Evolutionary conservation across 92 coral and sea anemone species (phyloP).

Genomic region (Actinernus sp.): DNA sequence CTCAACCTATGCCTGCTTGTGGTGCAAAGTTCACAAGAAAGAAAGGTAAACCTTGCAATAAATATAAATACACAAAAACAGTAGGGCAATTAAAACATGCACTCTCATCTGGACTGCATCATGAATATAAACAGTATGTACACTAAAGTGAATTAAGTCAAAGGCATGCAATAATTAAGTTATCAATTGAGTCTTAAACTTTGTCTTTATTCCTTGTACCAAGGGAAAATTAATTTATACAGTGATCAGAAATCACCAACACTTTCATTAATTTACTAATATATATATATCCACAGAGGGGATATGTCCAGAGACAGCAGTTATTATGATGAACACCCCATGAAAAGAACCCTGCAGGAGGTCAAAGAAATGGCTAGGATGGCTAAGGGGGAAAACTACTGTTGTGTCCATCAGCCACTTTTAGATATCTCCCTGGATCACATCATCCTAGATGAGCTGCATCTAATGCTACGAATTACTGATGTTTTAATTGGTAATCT

Average conservation of each 20-base stretch:
- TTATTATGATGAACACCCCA: neutral
- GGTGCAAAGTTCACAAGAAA: conserved; percentile 9
- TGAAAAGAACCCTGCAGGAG: conserved; percentile 11
- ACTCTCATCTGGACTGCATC: too few species aligned
- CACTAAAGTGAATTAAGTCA: too few species aligned
- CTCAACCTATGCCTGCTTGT: conserved; percentile 2
- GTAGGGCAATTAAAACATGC: too few species aligned
- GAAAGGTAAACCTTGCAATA: too few species aligned
- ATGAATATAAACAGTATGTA: too few species aligned
- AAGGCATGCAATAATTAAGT: too few species aligned
- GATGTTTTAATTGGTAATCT: conserved; percentile 18
- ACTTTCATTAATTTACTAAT: too few species aligned
- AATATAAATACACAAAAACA: too few species aligned
- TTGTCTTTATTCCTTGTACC: too few species aligned
- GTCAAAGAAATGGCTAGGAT: neutral
- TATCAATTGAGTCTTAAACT: too few species aligned
- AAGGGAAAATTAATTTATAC: too few species aligned
- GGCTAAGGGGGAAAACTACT: conserved; percentile 4
- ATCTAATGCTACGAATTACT: conserved; percentile 12
- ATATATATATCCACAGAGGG: neutral
- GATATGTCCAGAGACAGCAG: conserved; percentile 9
- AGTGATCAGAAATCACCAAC: too few species aligned
- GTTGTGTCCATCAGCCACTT: conserved; percentile 12
- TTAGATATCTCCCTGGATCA: conserved; percentile 2
- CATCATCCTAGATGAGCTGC: conserved; percentile 26